Conservation (phyloP, 2,113 vertebrate species). For the Trogon melanurus region DNA sequence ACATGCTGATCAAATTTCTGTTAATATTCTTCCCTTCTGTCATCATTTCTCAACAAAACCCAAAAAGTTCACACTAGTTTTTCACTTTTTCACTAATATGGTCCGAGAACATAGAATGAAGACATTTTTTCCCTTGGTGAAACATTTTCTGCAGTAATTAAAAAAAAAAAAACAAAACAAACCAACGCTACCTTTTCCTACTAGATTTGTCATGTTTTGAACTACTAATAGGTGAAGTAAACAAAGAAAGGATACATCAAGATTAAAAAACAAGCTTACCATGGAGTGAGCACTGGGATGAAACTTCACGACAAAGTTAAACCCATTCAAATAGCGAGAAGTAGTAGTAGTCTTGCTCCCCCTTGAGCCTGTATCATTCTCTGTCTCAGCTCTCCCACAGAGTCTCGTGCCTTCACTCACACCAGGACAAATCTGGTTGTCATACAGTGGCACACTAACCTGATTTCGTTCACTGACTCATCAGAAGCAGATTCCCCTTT, state of each 20-base stretch:
- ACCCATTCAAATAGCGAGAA: neutral
- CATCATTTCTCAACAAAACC: neutral
- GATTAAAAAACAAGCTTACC: neutral
- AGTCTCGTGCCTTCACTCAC: neutral
- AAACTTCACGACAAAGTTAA: neutral
- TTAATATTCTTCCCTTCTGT: neutral
- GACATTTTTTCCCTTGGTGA: neutral
- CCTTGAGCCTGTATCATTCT: constrained; percentile 1
- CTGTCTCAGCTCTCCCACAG: neutral
- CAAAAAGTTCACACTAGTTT: neutral
- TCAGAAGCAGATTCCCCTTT: neutral
- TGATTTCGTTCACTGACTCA: neutral
- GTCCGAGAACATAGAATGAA: neutral
- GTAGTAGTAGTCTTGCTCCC: constrained; percentile 26
- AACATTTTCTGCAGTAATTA: neutral
- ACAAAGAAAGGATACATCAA: neutral
- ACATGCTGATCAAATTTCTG: neutral
- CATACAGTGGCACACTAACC: neutral
- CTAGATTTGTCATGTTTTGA: neutral
- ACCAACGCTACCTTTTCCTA: neutral
- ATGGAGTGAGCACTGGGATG: neutral
- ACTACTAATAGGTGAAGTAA: neutral
- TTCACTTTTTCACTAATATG: neutral
- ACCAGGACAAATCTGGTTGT: neutral
- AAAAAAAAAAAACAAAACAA: neutral